Evolutionary conservation across 2,888 invertebrate species (phyloP), one percentile per base, ranked within the genome.

Genomic region (Steinernema hermaphroditum): DNA sequence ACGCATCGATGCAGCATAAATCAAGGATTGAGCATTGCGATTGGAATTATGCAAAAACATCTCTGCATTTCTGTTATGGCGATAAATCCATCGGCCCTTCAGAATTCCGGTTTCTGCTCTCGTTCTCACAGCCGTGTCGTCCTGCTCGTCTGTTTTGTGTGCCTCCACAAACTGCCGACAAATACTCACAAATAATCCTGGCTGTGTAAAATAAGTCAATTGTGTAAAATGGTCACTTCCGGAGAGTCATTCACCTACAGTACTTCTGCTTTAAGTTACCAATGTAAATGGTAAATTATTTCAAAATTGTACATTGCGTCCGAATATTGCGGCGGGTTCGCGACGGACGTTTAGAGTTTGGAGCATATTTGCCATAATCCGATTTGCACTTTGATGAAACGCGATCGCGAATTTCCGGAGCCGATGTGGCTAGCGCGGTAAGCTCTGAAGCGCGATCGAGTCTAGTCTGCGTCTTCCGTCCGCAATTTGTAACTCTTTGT

Each of bases 31-130:
- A 29, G 32, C 4, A 12, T 22, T 4, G 22, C 32, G 29, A 32
- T 29, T 1, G n/a, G 32, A 62, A 62, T 62, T 62, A 62, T 62
- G 62, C 62, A 62, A 62, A 62, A 62, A 62, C 62, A 62, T 14
- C 32, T 62, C 29, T 29, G 62, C 62, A 62, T 62, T 62, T 62
- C 22, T 62, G 27, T 62, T 32, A 62, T 29, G 62, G 62, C 32
- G 62, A 62, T 27, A 62, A 62, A 62, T 62, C 62, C 62, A n/a
- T 62, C 62, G 62, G 62, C 32, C 62, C 62, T 62, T 62, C 12
- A 16, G 22, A 22, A 62, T 62, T 62, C 62, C 62, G 62, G 62
- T 62, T 62, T 62, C 62, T 29, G 16, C 32, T 62, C 62, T 62
- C 62, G 62, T 62, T 62, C 34, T 62, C 62, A 29, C 32, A 22